Conservation (phyloP, 2,797 vertebrate genomes). For the Galagoides demidoff region DNA sequence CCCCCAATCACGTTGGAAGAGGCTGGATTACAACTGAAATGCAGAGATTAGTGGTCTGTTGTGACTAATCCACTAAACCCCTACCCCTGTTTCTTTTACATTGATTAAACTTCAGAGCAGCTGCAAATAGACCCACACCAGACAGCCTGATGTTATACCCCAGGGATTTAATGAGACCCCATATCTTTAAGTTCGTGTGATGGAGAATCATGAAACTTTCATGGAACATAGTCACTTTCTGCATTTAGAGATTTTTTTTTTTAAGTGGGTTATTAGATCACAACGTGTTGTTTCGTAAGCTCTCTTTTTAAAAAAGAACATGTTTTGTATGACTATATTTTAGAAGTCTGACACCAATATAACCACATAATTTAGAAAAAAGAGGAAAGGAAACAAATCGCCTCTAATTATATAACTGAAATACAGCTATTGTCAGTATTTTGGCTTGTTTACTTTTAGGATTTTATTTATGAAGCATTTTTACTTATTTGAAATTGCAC, state of each 20-base stretch:
- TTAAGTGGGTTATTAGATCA: slow-evolving; percentile 26
- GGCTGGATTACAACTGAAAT: slow-evolving; percentile 87
- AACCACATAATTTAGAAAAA: background rate
- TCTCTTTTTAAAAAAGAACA: slow-evolving; percentile 5
- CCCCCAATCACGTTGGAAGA: slow-evolving; percentile 82
- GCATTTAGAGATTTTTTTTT: slow-evolving; percentile 22
- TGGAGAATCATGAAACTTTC: slow-evolving; percentile 9
- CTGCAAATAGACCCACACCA: slow-evolving; percentile 70
- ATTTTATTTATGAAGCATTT: background rate
- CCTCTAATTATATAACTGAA: background rate
- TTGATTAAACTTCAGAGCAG: slow-evolving; percentile 84
- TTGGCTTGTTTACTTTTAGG: background rate
- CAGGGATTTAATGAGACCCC: slow-evolving; percentile 68
- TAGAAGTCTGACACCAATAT: background rate
- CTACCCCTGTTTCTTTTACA: slow-evolving; percentile 82
- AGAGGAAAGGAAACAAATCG: background rate
- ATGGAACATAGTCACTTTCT: background rate
- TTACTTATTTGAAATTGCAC: slow-evolving; percentile 8
- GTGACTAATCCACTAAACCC: slow-evolving; percentile 87
- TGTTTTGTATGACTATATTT: slow-evolving; percentile 41
- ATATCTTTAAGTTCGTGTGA: slow-evolving; percentile 48
- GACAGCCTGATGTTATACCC: slow-evolving; percentile 62
- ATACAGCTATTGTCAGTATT: background rate
- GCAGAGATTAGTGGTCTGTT: slow-evolving; percentile 88
- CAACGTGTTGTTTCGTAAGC: slow-evolving; percentile 26